Percentiles rank a stretch among this genome's conserved stretches.
phyloP scores from a whole-genome alignment of 2,888 invertebrate species.

The Euspilapteryx auroguttella region DNA sequence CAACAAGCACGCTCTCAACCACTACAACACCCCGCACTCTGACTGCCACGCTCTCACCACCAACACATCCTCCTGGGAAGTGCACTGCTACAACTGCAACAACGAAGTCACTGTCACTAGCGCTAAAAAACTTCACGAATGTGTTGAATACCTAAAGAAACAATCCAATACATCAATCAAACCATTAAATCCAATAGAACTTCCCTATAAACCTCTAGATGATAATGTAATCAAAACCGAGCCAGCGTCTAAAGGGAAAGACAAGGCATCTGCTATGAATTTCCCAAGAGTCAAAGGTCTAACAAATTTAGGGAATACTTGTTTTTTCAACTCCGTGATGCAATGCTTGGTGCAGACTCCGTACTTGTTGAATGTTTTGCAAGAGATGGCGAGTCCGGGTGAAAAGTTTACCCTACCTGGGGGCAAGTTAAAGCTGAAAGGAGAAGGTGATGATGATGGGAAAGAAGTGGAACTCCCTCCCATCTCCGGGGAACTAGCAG shows the following conservation, averaged over 20 bases:
- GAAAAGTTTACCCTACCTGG: constrained; percentile 74
- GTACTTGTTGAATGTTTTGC: constrained; percentile 69
- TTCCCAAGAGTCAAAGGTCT: constrained; percentile 75
- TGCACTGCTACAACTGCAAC: constrained; percentile 82
- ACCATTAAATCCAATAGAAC: constrained; percentile 16
- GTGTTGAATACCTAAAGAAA: constrained; percentile 73
- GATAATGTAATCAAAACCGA: constrained; percentile 19
- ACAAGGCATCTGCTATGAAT: constrained; percentile 25
- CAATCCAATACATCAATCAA: constrained; percentile 22
- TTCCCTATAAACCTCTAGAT: background rate
- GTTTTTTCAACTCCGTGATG: constrained; percentile 96
- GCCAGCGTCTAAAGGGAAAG: constrained; percentile 22
- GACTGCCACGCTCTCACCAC: constrained; percentile 75
- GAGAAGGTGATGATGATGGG: constrained; percentile 25
- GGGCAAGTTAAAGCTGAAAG: constrained; percentile 62
- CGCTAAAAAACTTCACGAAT: constrained; percentile 71
- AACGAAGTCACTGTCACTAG: constrained; percentile 64
- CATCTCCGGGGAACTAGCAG: constrained; percentile 67
- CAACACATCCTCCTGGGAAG: constrained; percentile 70
- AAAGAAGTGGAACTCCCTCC: constrained; percentile 63
- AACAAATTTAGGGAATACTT: constrained; percentile 92
- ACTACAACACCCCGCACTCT: constrained; percentile 74
- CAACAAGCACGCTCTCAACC: constrained; percentile 72
- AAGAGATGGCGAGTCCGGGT: constrained; percentile 69
- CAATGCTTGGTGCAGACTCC: constrained; percentile 90